Evolutionary conservation across 30 jellyfish, hydroid and myxozoan genomes (phyloP).

Genomic region (Turritopsis dohrnii): DNA sequence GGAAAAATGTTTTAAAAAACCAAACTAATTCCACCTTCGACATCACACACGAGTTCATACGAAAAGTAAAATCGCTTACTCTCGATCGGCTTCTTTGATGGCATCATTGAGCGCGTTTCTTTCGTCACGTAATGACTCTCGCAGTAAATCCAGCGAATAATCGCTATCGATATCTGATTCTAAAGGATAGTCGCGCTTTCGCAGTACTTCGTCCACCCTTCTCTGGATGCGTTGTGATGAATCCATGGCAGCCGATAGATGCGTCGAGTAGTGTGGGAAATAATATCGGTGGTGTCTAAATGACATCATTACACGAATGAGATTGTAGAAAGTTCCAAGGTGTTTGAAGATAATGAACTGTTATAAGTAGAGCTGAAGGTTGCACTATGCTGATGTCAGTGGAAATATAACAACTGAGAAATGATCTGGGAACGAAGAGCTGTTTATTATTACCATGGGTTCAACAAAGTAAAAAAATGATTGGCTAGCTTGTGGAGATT

Average conservation of each 20-base stretch:
- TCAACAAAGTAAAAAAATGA: too few relatives aligned
- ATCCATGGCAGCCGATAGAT: slow-evolving; percentile 71
- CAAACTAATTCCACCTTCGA: not conserved
- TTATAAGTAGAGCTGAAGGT: too few relatives aligned
- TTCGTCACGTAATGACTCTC: slow-evolving; percentile 90
- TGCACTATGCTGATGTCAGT: too few relatives aligned
- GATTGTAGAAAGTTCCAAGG: too few relatives aligned
- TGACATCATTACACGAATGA: too few relatives aligned
- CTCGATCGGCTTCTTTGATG: slow-evolving; percentile 88
- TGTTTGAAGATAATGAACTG: too few relatives aligned
- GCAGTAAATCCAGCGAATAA: slow-evolving; percentile 65
- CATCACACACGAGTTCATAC: not conserved
- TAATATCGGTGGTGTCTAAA: not conserved
- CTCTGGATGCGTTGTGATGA: slow-evolving; percentile 87
- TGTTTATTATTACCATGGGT: too few relatives aligned
- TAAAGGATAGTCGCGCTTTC: slow-evolving; percentile 48
- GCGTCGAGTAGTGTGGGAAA: slow-evolving; percentile 42
- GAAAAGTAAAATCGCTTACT: slow-evolving; percentile 41
- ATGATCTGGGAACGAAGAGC: too few relatives aligned
- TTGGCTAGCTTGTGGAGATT: too few relatives aligned
- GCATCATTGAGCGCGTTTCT: slow-evolving; percentile 89
- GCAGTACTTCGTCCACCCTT: slow-evolving; percentile 73
- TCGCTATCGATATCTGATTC: slow-evolving; percentile 67
- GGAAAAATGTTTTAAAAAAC: not conserved
- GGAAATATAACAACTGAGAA: too few relatives aligned